phyloP scores from a whole-genome alignment of 2,113 vertebrate genomes.

The Rhagologus leucostigma region DNA sequence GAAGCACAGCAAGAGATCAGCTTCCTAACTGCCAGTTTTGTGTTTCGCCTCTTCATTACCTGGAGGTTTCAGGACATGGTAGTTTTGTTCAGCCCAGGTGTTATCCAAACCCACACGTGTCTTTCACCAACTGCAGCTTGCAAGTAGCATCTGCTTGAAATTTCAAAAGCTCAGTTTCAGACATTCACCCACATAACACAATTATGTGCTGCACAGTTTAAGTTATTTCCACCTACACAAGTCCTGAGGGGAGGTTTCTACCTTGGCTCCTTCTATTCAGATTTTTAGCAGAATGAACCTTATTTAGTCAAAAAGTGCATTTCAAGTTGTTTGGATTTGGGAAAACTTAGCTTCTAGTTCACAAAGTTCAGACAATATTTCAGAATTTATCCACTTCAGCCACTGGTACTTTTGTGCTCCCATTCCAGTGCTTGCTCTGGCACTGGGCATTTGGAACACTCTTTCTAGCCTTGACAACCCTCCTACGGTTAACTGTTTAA shows the following conservation, averaged over 20 bases:
- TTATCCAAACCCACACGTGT: not conserved
- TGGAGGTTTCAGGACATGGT: not conserved
- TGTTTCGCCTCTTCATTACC: not conserved
- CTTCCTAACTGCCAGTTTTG: not conserved
- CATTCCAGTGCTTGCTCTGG: not conserved
- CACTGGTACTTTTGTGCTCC: not conserved
- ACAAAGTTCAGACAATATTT: not conserved
- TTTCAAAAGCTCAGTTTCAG: not conserved
- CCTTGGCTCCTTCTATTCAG: not conserved
- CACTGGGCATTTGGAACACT: not conserved
- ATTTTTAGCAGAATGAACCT: not conserved
- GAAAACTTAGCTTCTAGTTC: not conserved
- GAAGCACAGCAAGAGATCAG: not conserved
- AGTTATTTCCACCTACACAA: not conserved
- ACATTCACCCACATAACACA: not conserved
- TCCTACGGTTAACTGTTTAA: not conserved
- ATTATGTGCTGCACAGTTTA: not conserved
- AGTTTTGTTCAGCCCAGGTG: not conserved
- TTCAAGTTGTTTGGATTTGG: not conserved
- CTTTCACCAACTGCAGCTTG: not conserved
- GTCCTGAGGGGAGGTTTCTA: not conserved
- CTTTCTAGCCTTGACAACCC: not conserved
- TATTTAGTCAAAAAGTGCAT: not conserved
- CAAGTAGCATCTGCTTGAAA: not conserved
- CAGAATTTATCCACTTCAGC: not conserved